These are phyloP conservation scores for Centropristis striata DNA, from an alignment of 2,113 vertebrate species.

Conservation along the genomic window DNA sequence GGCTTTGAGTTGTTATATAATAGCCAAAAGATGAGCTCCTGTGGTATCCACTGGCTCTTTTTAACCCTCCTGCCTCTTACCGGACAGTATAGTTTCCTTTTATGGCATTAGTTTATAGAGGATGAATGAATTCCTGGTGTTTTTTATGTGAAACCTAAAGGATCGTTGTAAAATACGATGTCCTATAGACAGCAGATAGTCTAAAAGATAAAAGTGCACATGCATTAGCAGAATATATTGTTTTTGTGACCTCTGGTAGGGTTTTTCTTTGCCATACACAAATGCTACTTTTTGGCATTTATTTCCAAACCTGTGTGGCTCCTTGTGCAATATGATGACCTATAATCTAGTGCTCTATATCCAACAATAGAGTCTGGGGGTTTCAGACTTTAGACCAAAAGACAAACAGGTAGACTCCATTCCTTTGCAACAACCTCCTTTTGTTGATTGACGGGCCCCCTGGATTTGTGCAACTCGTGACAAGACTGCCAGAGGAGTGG, in stretches of 20 bases:
- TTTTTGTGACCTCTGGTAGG: background rate
- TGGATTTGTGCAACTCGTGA: conserved; percentile 77
- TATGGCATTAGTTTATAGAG: background rate
- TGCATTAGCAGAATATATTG: background rate
- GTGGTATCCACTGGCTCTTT: background rate
- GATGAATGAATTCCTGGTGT: background rate
- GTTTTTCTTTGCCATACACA: conserved; percentile 8
- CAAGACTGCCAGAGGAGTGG: conserved; percentile 78
- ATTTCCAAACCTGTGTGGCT: conserved; percentile 33
- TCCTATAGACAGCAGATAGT: background rate
- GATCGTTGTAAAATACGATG: background rate
- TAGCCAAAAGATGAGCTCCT: background rate
- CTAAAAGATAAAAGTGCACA: conserved; percentile 28
- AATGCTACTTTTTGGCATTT: conserved; percentile 32
- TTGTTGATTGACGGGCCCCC: conserved; percentile 78
- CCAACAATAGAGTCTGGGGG: conserved; percentile 42
- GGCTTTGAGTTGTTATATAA: background rate
- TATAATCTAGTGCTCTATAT: conserved; percentile 48
- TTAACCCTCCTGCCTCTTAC: background rate
- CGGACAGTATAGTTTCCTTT: background rate
- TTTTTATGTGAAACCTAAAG: conserved; percentile 31
- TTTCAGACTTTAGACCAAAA: conserved; percentile 53
- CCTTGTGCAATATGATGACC: conserved; percentile 40
- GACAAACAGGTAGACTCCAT: conserved; percentile 75
- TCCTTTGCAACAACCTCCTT: conserved; percentile 69